Evolutionary conservation across 64 coral and sea anemone genomes (phyloP).

Genomic region (Orbicella faveolata): DNA sequence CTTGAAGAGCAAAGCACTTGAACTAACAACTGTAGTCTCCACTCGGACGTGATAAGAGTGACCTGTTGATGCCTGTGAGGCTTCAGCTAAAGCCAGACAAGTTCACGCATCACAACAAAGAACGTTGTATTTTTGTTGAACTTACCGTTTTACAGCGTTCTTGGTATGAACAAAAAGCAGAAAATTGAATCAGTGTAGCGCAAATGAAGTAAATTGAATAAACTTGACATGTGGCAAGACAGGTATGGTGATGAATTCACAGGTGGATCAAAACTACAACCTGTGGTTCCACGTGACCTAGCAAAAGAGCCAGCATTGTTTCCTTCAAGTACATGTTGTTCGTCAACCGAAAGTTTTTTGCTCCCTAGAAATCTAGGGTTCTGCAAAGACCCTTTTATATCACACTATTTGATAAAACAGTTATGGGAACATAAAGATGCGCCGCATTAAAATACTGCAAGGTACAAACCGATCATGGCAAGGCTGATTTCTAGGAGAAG

Average conservation of each 20-base stretch:
- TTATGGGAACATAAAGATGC: background rate
- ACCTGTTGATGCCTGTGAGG: background rate
- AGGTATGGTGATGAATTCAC: background rate
- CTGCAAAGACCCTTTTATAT: background rate
- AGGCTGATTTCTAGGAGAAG: slow-evolving; percentile 64
- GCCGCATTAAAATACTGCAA: background rate
- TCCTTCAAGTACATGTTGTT: slow-evolving; percentile 18
- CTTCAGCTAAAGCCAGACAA: background rate
- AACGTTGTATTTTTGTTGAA: background rate
- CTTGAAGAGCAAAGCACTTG: slow-evolving; percentile 10
- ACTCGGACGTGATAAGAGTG: background rate
- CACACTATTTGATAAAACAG: background rate
- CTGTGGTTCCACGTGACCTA: slow-evolving; percentile 29
- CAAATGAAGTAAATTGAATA: background rate
- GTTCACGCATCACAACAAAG: background rate
- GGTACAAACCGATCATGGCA: slow-evolving; percentile 3
- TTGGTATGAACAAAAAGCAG: background rate
- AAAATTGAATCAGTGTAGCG: background rate
- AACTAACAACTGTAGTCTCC: background rate
- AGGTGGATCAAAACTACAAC: slow-evolving; percentile 19
- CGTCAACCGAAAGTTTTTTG: background rate
- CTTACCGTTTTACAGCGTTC: background rate
- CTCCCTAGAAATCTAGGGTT: background rate
- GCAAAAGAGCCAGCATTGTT: slow-evolving; percentile 24
- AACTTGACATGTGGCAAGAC: slow-evolving; percentile 11